These are phyloP conservation scores for Zeus faber DNA, from an alignment of 2,113 vertebrate genomes.

Conservation along the genomic window DNA sequence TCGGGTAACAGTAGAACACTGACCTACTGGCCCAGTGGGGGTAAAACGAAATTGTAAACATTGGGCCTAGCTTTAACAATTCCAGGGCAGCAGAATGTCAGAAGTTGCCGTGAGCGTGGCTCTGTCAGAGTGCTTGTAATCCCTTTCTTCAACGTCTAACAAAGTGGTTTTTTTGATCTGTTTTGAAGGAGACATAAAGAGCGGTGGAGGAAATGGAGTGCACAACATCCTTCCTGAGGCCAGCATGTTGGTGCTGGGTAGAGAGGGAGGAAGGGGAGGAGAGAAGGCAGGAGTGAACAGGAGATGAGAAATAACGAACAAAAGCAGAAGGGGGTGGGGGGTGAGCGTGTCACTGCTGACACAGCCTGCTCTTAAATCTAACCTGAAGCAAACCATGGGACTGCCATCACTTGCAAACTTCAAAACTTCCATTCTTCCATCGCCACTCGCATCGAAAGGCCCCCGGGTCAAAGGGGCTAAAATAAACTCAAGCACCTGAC, in stretches of 20 bases:
- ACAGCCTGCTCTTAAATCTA: background rate
- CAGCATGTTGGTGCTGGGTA: background rate
- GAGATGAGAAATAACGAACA: background rate
- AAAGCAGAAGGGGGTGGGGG: background rate
- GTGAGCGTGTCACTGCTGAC: background rate
- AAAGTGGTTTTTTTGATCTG: no score
- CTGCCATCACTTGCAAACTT: background rate
- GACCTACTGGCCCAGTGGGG: no score
- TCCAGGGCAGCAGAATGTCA: no score
- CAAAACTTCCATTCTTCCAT: background rate
- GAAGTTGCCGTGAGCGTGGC: no score
- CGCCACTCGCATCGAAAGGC: no score
- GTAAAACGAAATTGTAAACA: no score
- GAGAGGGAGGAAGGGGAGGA: background rate
- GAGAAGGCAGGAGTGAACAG: background rate
- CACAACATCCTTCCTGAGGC: slow-evolving; percentile 16
- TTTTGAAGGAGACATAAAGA: background rate
- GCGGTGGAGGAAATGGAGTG: slow-evolving; percentile 11
- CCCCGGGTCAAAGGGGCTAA: no score
- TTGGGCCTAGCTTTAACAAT: no score
- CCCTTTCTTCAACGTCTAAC: no score
- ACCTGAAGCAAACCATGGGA: background rate
- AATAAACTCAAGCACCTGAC: no score
- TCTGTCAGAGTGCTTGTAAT: no score
- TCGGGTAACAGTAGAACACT: no score